phyloP scores from a whole-genome alignment of 2,888 invertebrate genomes.

The Leptinotarsa peninsularis region DNA sequence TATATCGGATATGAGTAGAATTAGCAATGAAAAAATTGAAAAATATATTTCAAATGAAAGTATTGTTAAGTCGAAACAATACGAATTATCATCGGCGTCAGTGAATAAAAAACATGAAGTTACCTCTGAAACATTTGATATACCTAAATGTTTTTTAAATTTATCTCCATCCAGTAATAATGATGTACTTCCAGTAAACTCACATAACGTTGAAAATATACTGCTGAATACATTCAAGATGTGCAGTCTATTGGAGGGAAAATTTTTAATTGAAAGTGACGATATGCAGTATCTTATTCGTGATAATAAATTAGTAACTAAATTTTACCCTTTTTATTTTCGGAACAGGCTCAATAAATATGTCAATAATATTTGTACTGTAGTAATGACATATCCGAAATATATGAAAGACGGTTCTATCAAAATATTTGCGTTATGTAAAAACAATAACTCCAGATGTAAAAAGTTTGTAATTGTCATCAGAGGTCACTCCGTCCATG shows the following conservation, averaged over 20 bases:
- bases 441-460: constrained; percentile 23
- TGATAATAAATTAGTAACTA: background rate
- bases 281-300: background rate
- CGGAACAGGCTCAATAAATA: too few species aligned
- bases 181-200: background rate
- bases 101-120: too few species aligned
- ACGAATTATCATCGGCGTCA: too few species aligned
- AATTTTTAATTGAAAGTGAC: background rate
- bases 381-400: constrained; percentile 16
- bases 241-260: background rate
- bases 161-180: background rate
- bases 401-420: constrained; percentile 18
- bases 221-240: background rate
- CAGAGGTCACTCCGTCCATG: background rate
- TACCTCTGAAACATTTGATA: background rate
- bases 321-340: constrained; percentile 2
- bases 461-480: constrained; percentile 7
- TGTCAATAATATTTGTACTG: constrained; percentile 6
- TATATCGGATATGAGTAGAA: too few species aligned
- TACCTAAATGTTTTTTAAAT: background rate
- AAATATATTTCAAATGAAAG: background rate
- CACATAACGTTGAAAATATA: constrained; percentile 9
- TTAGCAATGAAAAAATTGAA: background rate
- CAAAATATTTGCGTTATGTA: constrained; percentile 24
- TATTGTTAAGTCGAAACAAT: background rate